phyloP scores from a whole-genome alignment of 2,113 vertebrate genomes.

The Oncorhynchus keta region DNA sequence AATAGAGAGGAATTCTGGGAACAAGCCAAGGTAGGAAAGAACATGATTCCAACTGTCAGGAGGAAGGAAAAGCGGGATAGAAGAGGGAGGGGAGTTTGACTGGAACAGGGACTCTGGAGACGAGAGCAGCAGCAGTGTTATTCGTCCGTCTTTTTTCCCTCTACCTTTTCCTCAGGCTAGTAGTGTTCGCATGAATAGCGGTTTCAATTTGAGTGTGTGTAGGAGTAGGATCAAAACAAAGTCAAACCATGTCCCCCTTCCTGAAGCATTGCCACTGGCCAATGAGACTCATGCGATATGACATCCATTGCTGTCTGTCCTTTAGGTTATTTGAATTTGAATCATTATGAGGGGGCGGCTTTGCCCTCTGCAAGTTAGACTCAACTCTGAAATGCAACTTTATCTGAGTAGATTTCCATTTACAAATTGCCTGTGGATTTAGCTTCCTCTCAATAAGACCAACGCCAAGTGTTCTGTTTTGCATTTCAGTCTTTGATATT shows the following conservation, averaged over 20 bases:
- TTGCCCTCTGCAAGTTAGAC: neutral
- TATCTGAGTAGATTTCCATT: too few relatives aligned
- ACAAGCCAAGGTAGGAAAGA: conserved; percentile 86
- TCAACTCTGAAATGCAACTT: too few relatives aligned
- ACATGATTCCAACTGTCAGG: neutral
- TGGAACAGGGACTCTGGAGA: too few relatives aligned
- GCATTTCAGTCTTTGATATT: too few relatives aligned
- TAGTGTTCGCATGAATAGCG: too few relatives aligned
- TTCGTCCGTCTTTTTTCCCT: too few relatives aligned
- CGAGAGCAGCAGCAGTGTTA: neutral
- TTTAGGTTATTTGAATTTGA: neutral
- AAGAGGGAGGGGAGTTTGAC: conserved; percentile 3
- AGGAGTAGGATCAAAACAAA: neutral
- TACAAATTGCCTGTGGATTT: too few relatives aligned
- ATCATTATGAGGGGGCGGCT: neutral
- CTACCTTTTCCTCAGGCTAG: too few relatives aligned
- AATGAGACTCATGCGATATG: neutral
- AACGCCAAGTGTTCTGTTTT: too few relatives aligned
- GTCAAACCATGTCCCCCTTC: neutral
- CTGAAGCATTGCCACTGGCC: neutral
- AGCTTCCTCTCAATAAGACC: too few relatives aligned
- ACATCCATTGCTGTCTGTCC: neutral
- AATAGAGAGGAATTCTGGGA: conserved; percentile 99
- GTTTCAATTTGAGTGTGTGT: neutral
- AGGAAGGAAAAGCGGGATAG: neutral